Conservation (phyloP, 1,140 invertebrate genomes). For the Meloidogyne exigua region DNA sequence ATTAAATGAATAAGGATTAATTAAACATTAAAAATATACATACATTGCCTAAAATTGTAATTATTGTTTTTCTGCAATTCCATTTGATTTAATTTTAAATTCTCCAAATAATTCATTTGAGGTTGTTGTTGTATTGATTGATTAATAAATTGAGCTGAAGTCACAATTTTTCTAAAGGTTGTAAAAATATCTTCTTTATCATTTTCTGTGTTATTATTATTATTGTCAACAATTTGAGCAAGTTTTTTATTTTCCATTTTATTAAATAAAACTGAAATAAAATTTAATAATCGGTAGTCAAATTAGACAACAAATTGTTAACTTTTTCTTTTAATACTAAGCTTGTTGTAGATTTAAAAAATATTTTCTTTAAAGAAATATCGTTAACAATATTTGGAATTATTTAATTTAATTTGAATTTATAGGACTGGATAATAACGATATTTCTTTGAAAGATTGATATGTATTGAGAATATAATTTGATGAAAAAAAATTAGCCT, state of each 20-base stretch:
- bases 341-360: too few species aligned
- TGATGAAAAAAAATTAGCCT: too few species aligned
- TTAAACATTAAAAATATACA: neutral
- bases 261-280: neutral
- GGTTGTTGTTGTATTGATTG: neutral
- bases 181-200: neutral
- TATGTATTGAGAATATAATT: too few species aligned
- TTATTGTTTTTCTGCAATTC: neutral
- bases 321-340: too few species aligned
- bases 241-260: neutral
- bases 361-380: too few species aligned
- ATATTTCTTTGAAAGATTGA: too few species aligned
- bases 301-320: too few species aligned
- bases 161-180: neutral
- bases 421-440: too few species aligned
- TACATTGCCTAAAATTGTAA: conserved; percentile 1
- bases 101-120: neutral
- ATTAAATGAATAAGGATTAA: neutral
- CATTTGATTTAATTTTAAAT: neutral
- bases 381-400: too few species aligned
- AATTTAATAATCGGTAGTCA: too few species aligned
- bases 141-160: neutral
- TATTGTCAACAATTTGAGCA: neutral
- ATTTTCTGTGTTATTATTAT: neutral
- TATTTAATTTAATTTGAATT: too few species aligned